phyloP scores from a whole-genome alignment of 1,140 invertebrate genomes.

The Microplitis mediator region DNA sequence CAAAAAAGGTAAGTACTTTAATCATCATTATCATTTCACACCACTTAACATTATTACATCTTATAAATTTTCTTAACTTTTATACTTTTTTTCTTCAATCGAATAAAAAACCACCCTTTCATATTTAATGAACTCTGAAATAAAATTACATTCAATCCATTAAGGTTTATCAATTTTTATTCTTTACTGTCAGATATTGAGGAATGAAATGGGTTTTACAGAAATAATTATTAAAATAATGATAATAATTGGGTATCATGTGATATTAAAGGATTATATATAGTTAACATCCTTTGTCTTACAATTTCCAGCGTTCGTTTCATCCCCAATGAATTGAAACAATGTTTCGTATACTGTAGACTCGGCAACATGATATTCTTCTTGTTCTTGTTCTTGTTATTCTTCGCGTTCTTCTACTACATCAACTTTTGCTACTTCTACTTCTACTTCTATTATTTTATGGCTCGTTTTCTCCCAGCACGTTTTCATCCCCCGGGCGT shows the following conservation, averaged over 20 bases:
- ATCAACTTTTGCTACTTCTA: not conserved
- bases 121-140: no score
- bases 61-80: not conserved
- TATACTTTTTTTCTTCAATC: not conserved
- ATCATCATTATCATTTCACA: constrained; percentile 12
- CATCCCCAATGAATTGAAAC: no score
- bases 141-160: no score
- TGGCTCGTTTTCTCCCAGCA: not conserved
- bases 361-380: no score
- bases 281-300: not conserved
- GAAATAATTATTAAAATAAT: not conserved
- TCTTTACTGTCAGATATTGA: no score
- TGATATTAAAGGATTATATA: not conserved
- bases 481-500: constrained; percentile 18
- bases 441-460: not conserved
- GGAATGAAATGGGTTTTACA: no score
- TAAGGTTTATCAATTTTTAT: no score
- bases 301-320: no score
- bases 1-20: constrained; percentile 54
- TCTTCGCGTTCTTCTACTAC: not conserved
- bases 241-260: not conserved
- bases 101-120: not conserved
- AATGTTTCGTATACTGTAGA: no score
- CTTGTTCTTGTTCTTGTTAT: no score
- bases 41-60: not conserved